Evolutionary conservation across 2,113 vertebrate genomes (phyloP).

Genomic region (Quiscalus mexicanus): DNA sequence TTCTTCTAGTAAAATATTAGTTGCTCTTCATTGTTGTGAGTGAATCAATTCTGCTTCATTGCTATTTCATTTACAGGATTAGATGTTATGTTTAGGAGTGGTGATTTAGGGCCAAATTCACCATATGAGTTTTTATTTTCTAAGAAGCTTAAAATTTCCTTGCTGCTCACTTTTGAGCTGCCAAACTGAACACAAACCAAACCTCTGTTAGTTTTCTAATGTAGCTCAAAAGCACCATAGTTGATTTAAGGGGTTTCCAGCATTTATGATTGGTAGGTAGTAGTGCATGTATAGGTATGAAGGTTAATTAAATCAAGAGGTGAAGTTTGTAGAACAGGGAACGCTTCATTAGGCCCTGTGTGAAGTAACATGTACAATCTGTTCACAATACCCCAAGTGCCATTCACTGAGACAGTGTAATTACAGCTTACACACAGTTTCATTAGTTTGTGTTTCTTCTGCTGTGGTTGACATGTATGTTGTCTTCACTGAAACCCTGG

Average conservation of each 20-base stretch:
- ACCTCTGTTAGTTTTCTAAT: not conserved
- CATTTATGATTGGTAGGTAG: not conserved
- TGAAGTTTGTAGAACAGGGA: constrained; percentile 72
- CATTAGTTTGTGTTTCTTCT: constrained; percentile 62
- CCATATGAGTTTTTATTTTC: not conserved
- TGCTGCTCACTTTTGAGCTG: not conserved
- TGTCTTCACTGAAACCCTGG: constrained; percentile 39
- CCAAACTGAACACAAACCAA: not conserved
- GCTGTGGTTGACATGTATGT: constrained; percentile 59
- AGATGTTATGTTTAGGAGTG: not conserved
- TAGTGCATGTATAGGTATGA: not conserved
- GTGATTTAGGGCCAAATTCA: not conserved
- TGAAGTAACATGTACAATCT: constrained; percentile 59
- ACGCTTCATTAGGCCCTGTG: constrained; percentile 71
- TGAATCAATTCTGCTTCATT: not conserved
- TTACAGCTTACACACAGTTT: constrained; percentile 67
- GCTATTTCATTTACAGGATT: not conserved
- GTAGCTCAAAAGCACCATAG: not conserved
- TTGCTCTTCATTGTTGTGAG: not conserved
- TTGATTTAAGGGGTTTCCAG: not conserved
- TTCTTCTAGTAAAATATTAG: not conserved
- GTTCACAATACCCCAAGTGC: constrained; percentile 44
- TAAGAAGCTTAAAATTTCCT: not conserved
- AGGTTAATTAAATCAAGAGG: constrained; percentile 71
- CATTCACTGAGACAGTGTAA: constrained; percentile 66